A percentile compares a stretch with the other conserved stretches of the same genome.
phyloP scores from a whole-genome alignment of 2,113 vertebrate genomes.

The Macrotus californicus region DNA sequence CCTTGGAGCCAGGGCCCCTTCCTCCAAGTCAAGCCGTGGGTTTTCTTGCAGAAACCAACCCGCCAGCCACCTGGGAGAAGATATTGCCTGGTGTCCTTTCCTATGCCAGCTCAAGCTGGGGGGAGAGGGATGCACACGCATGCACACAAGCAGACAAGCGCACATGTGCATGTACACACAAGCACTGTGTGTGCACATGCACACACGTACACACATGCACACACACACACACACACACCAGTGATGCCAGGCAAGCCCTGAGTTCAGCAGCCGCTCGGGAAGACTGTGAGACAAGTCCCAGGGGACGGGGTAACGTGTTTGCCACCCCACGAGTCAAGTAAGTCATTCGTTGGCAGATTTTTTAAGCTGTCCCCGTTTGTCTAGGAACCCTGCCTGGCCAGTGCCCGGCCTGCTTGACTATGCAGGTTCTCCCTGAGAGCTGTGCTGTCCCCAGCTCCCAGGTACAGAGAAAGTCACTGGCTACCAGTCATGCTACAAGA shows the following conservation, averaged over 20 bases:
- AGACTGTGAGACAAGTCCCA: neutral
- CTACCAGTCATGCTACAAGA: neutral
- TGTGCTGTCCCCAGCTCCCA: neutral
- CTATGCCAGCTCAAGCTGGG: neutral
- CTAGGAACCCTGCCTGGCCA: neutral
- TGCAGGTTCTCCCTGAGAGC: neutral
- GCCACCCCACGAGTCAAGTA: neutral
- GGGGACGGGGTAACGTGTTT: neutral
- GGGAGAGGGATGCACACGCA: too few relatives aligned
- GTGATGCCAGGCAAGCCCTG: neutral
- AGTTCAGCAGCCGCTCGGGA: neutral
- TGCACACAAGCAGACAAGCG: neutral
- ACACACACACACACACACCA: accelerated
- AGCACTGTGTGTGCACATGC: accelerated
- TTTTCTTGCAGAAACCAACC: neutral
- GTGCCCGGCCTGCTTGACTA: neutral
- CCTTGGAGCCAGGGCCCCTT: neutral
- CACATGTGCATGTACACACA: accelerated
- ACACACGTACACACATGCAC: accelerated
- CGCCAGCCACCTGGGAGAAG: neutral
- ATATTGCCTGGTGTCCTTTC: neutral
- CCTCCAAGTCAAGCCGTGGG: neutral
- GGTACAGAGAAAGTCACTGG: neutral
- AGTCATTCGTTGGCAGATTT: neutral
- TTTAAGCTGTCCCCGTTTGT: neutral